Conservation (phyloP, 2,888 invertebrate genomes). For the Tetropium fuscum region DNA sequence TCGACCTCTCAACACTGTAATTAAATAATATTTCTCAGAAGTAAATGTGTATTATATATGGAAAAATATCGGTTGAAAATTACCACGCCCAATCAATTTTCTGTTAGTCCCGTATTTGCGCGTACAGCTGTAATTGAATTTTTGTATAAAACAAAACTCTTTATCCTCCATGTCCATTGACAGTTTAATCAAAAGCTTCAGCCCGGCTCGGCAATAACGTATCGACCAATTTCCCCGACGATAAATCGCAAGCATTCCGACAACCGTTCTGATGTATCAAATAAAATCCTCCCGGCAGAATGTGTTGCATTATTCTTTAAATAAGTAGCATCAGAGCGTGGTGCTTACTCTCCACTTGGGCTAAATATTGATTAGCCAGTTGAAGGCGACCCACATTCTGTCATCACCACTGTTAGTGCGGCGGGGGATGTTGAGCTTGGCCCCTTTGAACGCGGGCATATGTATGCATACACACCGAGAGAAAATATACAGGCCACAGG, state of each 20-base stretch:
- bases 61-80: no score
- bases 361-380: conserved; percentile 55
- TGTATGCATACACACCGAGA: conserved; percentile 13
- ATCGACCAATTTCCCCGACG: conserved; percentile 40
- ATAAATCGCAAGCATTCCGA: conserved; percentile 40
- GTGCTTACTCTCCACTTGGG: conserved; percentile 22
- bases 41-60: no score
- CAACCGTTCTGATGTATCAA: conserved; percentile 20
- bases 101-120: no score
- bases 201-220: conserved; percentile 36
- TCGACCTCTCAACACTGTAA: no score
- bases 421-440: conserved; percentile 24
- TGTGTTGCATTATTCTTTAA: conserved; percentile 48
- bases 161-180: conserved; percentile 36
- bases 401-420: conserved; percentile 41
- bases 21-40: no score
- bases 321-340: conserved; percentile 36
- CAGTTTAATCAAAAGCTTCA: conserved; percentile 41
- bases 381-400: conserved; percentile 55
- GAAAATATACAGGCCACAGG: conserved; percentile 24
- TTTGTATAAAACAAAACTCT: conserved; percentile 29
- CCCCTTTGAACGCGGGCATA: conserved; percentile 10
- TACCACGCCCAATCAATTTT: no score
- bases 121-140: conserved; percentile 1
- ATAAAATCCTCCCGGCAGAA: conserved; percentile 29